phyloP scores from a whole-genome alignment of 2,888 invertebrate genomes.

The Teinopalpus imperialis region DNA sequence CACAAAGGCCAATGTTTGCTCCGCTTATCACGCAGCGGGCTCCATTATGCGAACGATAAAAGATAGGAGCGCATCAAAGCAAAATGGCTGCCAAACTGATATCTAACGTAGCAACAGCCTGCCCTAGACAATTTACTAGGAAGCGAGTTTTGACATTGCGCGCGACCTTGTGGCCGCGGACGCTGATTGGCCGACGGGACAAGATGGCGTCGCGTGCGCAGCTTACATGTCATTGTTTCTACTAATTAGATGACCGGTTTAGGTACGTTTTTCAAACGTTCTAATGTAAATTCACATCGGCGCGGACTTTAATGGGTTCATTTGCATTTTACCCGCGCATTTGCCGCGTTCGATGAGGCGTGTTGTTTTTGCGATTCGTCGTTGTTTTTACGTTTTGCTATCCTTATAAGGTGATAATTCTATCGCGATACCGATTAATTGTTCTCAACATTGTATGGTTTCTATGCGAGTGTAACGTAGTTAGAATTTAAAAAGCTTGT shows the following conservation, averaged over 20 bases:
- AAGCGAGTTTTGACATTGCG: constrained; percentile 78
- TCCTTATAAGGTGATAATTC: constrained; percentile 6
- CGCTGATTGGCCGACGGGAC: constrained; percentile 61
- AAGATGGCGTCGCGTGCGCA: constrained; percentile 68
- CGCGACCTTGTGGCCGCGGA: constrained; percentile 60
- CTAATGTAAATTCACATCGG: constrained; percentile 29
- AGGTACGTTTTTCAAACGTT: constrained; percentile 43
- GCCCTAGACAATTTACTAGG: constrained; percentile 72
- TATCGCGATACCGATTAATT: constrained; percentile 11
- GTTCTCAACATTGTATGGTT: constrained; percentile 6
- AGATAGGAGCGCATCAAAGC: constrained; percentile 41
- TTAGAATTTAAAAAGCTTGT: constrained; percentile 6
- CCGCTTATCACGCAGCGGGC: constrained; percentile 18
- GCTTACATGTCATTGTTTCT: constrained; percentile 62
- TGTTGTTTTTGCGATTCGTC: constrained; percentile 18
- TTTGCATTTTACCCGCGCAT: constrained; percentile 36
- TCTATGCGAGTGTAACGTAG: neutral
- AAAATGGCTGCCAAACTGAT: constrained; percentile 67
- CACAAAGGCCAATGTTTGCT: constrained; percentile 20
- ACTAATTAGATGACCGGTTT: constrained; percentile 75
- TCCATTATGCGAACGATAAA: constrained; percentile 17
- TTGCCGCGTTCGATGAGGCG: constrained; percentile 20
- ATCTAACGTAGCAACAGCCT: constrained; percentile 62
- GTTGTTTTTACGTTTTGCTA: constrained; percentile 10
- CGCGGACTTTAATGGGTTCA: constrained; percentile 14